Evolutionary conservation across 2,888 invertebrate genomes (phyloP).

Genomic region (Esperia sulphurella): DNA sequence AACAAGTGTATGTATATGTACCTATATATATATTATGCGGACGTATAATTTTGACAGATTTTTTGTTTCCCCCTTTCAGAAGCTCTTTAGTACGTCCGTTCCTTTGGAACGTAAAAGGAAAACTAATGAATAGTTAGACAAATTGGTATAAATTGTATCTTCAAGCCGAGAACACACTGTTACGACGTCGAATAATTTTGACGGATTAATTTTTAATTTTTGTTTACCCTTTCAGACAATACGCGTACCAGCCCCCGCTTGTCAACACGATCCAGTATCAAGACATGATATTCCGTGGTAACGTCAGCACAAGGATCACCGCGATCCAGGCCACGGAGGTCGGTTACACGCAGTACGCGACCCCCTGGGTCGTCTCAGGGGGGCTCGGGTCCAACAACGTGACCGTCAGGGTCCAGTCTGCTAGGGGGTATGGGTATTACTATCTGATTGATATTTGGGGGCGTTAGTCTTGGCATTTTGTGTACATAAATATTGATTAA

Average conservation of each 20-base stretch:
- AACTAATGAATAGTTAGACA: too few relatives aligned
- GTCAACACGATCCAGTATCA: constrained; percentile 47
- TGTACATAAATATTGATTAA: too few relatives aligned
- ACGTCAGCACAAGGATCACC: constrained; percentile 36
- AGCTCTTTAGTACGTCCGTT: too few relatives aligned
- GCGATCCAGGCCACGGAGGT: constrained; percentile 46
- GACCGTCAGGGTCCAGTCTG: constrained; percentile 45
- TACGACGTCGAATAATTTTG: too few relatives aligned
- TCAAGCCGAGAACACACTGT: too few relatives aligned
- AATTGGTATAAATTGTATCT: too few relatives aligned
- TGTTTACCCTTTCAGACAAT: constrained; percentile 1
- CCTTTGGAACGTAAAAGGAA: too few relatives aligned
- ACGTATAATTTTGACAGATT: too few relatives aligned
- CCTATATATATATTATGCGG: too few relatives aligned
- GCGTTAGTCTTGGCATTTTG: constrained; percentile 20
- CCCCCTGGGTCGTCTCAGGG: constrained; percentile 33
- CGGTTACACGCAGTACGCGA: constrained; percentile 47
- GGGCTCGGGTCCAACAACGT: constrained; percentile 42
- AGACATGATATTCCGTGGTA: constrained; percentile 49
- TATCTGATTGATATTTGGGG: constrained; percentile 56
- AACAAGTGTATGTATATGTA: too few relatives aligned
- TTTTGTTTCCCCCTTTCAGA: too few relatives aligned
- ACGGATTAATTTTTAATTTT: not conserved
- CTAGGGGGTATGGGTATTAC: constrained; percentile 51
- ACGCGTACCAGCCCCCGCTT: constrained; percentile 27